These are phyloP conservation scores for Chionis minor DNA, from an alignment of 2,113 vertebrate genomes.

Conservation along the genomic window DNA sequence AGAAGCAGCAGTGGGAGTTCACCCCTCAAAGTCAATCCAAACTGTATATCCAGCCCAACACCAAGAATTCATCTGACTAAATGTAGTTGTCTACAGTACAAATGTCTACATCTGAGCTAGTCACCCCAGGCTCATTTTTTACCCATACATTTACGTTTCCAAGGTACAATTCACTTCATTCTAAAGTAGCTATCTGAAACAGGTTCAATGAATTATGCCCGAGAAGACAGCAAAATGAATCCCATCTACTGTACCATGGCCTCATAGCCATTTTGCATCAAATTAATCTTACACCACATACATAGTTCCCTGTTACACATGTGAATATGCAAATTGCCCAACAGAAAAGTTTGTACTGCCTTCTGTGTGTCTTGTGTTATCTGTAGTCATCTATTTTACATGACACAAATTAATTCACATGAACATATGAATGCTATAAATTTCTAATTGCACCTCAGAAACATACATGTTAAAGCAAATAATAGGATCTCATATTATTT, in stretches of 20 bases:
- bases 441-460: not conserved
- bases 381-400: not conserved
- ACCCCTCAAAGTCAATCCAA: not conserved
- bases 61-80: not conserved
- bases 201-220: not conserved
- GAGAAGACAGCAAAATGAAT: not conserved
- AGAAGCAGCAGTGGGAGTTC: not conserved
- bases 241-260: not conserved
- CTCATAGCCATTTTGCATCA: not conserved
- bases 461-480: not conserved
- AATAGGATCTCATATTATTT: not conserved
- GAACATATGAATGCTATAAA: not conserved
- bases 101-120: not conserved
- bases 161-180: not conserved
- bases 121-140: not conserved
- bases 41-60: not conserved
- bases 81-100: not conserved
- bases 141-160: not conserved
- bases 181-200: not conserved
- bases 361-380: not conserved
- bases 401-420: not conserved
- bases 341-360: not conserved
- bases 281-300: not conserved
- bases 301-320: not conserved
- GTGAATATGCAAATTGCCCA: not conserved